Conservation (phyloP, 2,888 invertebrate species). For the Perdita meconis region DNA sequence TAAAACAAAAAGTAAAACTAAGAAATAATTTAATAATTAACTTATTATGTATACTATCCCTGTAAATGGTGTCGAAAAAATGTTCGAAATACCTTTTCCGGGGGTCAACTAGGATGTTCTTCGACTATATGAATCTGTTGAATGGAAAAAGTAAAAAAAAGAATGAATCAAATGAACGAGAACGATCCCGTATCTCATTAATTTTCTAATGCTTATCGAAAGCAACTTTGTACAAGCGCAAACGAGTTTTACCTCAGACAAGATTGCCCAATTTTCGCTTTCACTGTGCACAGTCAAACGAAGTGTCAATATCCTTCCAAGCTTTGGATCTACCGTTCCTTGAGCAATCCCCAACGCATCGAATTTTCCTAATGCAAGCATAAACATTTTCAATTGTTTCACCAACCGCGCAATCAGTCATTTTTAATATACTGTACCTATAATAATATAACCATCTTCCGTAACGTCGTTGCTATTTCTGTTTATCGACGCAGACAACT, state of each 20-base stretch:
- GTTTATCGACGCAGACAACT: conserved; percentile 83
- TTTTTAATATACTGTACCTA: conserved; percentile 84
- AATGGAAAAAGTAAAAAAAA: conserved; percentile 31
- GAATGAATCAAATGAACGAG: conserved; percentile 11
- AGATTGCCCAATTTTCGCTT: conserved; percentile 95
- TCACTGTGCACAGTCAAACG: conserved; percentile 92
- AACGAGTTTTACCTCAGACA: conserved; percentile 90
- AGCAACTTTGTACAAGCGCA: neutral
- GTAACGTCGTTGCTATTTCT: conserved; percentile 87
- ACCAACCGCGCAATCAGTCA: neutral
- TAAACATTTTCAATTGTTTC: conserved; percentile 6
- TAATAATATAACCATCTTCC: conserved; percentile 88
- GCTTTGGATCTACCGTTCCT: conserved; percentile 87
- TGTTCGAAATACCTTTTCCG: conserved; percentile 33
- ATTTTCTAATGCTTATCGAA: neutral
- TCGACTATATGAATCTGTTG: conserved; percentile 82
- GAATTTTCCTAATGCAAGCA: conserved; percentile 87
- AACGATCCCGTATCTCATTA: neutral
- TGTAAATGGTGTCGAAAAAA: conserved; percentile 68
- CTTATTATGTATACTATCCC: conserved; percentile 44
- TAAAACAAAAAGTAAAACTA: conserved; percentile 45
- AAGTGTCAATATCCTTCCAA: conserved; percentile 89
- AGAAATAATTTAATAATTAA: conserved; percentile 55
- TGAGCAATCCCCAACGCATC: conserved; percentile 93
- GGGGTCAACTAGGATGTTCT: conserved; percentile 82